These are phyloP conservation scores for Acronicta aceris DNA, from an alignment of 2,888 invertebrate species.

Conservation along the genomic window DNA sequence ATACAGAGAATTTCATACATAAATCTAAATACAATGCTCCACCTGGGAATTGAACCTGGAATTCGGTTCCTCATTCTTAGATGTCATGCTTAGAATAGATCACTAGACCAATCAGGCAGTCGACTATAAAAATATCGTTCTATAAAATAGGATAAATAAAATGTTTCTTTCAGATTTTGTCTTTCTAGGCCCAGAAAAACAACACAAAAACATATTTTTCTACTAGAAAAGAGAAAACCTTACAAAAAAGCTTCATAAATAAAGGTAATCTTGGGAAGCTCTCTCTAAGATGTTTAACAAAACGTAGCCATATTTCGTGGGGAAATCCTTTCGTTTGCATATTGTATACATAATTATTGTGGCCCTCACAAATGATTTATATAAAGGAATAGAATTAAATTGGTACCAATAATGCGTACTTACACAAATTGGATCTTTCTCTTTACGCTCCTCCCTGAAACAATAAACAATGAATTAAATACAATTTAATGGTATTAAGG, in stretches of 20 bases:
- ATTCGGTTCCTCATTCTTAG: too few relatives aligned
- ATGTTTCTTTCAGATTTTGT: background rate
- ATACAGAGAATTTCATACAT: too few relatives aligned
- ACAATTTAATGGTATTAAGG: slow-evolving; percentile 29
- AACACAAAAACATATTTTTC: slow-evolving; percentile 5
- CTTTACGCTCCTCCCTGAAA: slow-evolving; percentile 50
- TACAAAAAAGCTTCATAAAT: slow-evolving; percentile 51
- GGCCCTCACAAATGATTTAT: slow-evolving; percentile 50
- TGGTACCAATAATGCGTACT: slow-evolving; percentile 45
- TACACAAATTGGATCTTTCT: slow-evolving; percentile 56
- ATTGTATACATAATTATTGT: slow-evolving; percentile 53
- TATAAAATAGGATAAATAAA: too few relatives aligned
- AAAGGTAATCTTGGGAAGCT: slow-evolving; percentile 49
- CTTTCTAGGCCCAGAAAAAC: too few relatives aligned
- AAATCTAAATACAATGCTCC: too few relatives aligned
- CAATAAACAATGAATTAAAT: slow-evolving; percentile 49
- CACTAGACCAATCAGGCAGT: too few relatives aligned
- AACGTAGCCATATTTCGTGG: slow-evolving; percentile 47
- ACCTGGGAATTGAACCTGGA: too few relatives aligned
- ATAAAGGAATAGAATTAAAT: slow-evolving; percentile 37
- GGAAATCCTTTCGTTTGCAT: slow-evolving; percentile 52
- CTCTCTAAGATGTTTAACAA: slow-evolving; percentile 51
- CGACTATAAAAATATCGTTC: too few relatives aligned
- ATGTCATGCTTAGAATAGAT: too few relatives aligned
- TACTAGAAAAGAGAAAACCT: slow-evolving; percentile 38